These are phyloP conservation scores for Glareola pratincola DNA, from an alignment of 2,113 vertebrate species.

Conservation along the genomic window DNA sequence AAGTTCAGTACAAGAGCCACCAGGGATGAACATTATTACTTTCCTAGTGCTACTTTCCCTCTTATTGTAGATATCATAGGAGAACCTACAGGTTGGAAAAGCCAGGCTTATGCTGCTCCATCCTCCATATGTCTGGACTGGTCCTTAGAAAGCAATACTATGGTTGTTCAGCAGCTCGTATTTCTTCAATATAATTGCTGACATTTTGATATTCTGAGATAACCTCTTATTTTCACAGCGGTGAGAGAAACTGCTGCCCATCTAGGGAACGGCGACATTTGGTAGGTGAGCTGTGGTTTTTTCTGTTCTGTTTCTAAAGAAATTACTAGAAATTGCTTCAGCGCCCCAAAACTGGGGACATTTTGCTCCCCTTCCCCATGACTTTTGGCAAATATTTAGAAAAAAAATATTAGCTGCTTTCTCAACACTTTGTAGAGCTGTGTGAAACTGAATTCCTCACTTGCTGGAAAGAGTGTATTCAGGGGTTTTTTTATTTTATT, in stretches of 20 bases:
- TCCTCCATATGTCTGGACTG: accelerated
- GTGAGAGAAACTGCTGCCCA: neutral
- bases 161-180: neutral
- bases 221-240: neutral
- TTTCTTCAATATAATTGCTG: neutral
- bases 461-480: neutral
- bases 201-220: neutral
- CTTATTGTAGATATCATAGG: neutral
- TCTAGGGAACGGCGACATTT: neutral
- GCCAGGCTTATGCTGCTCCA: neutral
- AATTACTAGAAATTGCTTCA: neutral
- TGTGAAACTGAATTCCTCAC: neutral
- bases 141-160: neutral
- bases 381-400: neutral
- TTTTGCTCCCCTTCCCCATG: neutral
- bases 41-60: neutral
- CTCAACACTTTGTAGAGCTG: neutral
- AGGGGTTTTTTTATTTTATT: neutral
- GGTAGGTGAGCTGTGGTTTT: neutral
- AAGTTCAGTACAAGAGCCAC: neutral
- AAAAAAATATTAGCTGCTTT: neutral
- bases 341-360: neutral
- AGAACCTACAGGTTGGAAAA: neutral
- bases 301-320: neutral
- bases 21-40: neutral